These are phyloP conservation scores for Pardalotus punctatus DNA, from an alignment of 2,113 vertebrate species.

Conservation along the genomic window DNA sequence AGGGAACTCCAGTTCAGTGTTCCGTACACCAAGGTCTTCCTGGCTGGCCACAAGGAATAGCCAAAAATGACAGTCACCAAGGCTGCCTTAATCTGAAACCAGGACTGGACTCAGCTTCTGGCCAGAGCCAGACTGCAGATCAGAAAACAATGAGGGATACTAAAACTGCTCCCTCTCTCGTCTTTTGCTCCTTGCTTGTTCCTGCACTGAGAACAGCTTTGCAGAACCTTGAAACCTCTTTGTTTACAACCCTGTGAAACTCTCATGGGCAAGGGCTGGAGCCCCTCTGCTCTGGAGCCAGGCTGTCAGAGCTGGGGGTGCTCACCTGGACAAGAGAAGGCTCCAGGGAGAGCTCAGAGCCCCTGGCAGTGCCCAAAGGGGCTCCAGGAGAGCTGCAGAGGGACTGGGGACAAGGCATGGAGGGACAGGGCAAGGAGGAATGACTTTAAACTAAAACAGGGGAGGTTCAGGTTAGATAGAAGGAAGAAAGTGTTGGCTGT, in stretches of 20 bases:
- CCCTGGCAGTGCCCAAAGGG: neutral
- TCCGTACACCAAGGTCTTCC: neutral
- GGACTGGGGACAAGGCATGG: fast-evolving
- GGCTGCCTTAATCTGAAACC: neutral
- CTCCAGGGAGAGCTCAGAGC: neutral
- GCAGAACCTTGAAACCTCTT: neutral
- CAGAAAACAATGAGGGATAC: neutral
- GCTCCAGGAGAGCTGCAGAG: neutral
- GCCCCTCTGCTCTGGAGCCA: neutral
- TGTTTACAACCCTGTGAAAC: fast-evolving
- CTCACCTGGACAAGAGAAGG: neutral
- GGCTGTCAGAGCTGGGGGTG: neutral
- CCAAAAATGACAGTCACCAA: neutral
- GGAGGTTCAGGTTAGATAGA: neutral
- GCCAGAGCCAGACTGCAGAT: neutral
- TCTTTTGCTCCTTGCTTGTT: neutral
- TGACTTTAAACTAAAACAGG: neutral
- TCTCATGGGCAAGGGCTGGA: neutral
- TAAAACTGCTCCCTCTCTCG: fast-evolving
- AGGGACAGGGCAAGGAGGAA: neutral
- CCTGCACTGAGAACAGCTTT: neutral
- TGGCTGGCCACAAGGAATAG: neutral
- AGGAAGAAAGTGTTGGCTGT: neutral
- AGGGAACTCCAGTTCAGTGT: neutral
- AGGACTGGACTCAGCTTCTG: neutral